Evolutionary conservation across 2,113 vertebrate species (phyloP), one percentile per base, ranked within the genome.

Genomic region (Siphamia tubifer): DNA sequence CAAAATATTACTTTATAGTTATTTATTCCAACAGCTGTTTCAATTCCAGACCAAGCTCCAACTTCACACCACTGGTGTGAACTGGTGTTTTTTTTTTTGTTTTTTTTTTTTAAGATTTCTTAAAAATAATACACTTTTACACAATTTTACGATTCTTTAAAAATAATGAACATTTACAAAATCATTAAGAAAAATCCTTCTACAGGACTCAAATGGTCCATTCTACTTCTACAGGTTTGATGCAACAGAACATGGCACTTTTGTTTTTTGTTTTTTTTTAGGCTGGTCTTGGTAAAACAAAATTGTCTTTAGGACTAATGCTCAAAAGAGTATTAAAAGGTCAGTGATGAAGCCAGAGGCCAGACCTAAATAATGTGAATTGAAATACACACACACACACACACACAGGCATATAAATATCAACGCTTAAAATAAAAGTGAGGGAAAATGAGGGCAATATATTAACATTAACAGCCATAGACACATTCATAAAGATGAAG

Each of bases 251-350:
- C 1, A 30, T 24, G 47, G 24, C 35, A n/a, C n/a, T n/a, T n/a
- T n/a, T 44, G 30, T 23, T 25, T 23, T 31, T 47, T 54, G 17
- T 43, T 65, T 43, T 20, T 30, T 6, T 49, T n/a, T n/a, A n/a
- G 47, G 8, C 25, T n/a, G 19, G 15, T 60, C 15, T 44, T 43
- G 19, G 5, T 30, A 24, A 20, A 23, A 25, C 23, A 5, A 15
- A 32, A 58, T 1, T 30, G 49, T 39, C 25, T 30, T 7, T 2
- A 11, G 35, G 10, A 7, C 49, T 61, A 36, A 0, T 17, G 25
- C 32, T 67, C 16, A 31, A 54, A 71, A 58, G 20, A 38, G 20
- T 53, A 53, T 45, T 53, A 27, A 66, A 77, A 74, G 39, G 65
- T 74, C 65, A 58, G 43, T 0, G 20, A 66, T 42, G 4, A 25